These are phyloP conservation scores for Cheumatopsyche charites DNA, from an alignment of 1,140 invertebrate species.

Conservation along the genomic window DNA sequence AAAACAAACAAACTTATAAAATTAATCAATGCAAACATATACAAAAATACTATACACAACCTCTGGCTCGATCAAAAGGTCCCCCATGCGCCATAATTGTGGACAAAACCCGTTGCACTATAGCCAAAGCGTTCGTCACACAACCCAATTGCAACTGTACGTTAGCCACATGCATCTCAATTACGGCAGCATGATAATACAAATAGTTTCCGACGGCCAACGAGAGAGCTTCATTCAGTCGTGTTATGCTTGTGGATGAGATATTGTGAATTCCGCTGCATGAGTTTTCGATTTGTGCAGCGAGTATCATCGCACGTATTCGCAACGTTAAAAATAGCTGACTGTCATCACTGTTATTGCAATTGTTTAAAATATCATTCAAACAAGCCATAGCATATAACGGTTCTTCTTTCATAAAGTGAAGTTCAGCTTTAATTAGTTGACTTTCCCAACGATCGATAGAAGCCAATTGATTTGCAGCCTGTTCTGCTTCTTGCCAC, in stretches of 20 bases:
- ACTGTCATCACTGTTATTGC: slow-evolving; percentile 59
- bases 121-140: slow-evolving; percentile 72
- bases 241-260: slow-evolving; percentile 61
- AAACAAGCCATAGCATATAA: slow-evolving; percentile 66
- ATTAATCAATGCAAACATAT: slow-evolving; percentile 17
- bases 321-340: slow-evolving; percentile 64
- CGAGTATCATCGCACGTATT: slow-evolving; percentile 72
- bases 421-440: slow-evolving; percentile 69
- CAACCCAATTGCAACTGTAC: slow-evolving; percentile 74
- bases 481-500: slow-evolving; percentile 77
- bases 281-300: slow-evolving; percentile 72
- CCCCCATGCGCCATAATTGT: slow-evolving; percentile 79
- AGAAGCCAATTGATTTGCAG: slow-evolving; percentile 74
- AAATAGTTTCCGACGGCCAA: slow-evolving; percentile 75
- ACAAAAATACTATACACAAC: slow-evolving; percentile 55
- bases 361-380: slow-evolving; percentile 64
- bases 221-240: slow-evolving; percentile 74
- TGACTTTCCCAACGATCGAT: slow-evolving; percentile 73
- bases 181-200: slow-evolving; percentile 73
- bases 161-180: slow-evolving; percentile 81
- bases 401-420: slow-evolving; percentile 71
- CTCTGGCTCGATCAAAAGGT: slow-evolving; percentile 78
- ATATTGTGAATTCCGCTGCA: slow-evolving; percentile 61
- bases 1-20: slow-evolving; percentile 45
- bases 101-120: slow-evolving; percentile 73